Evolutionary conservation across 2,888 invertebrate genomes (phyloP).

Genomic region (Chelonus formosanus): DNA sequence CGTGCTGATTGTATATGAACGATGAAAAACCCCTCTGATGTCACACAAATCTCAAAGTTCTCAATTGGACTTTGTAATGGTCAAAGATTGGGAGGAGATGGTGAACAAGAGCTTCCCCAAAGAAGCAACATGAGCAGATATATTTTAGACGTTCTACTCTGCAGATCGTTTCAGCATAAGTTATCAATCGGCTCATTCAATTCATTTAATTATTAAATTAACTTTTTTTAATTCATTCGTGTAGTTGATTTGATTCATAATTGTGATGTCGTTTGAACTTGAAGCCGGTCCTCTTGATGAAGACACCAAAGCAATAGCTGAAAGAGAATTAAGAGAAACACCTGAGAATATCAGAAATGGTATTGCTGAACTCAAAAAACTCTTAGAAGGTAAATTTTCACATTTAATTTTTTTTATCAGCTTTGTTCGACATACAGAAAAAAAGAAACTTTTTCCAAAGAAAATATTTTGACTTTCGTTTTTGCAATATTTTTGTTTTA

Average conservation of each 20-base stretch:
- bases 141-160: constrained; percentile 50
- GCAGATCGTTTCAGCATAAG: constrained; percentile 43
- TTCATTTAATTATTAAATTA: too few species aligned
- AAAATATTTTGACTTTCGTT: too few species aligned
- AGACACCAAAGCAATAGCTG: constrained; percentile 56
- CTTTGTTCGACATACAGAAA: too few species aligned
- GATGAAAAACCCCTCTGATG: constrained; percentile 15
- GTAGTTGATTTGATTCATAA: too few species aligned
- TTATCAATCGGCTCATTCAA: too few species aligned
- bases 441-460: too few species aligned
- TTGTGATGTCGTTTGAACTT: constrained; percentile 51
- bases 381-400: constrained; percentile 59
- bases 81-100: constrained; percentile 60
- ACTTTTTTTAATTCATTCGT: too few species aligned
- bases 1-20: constrained; percentile 3
- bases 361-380: constrained; percentile 55
- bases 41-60: constrained; percentile 39
- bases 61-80: constrained; percentile 60
- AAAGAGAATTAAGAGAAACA: constrained; percentile 64
- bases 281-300: constrained; percentile 44
- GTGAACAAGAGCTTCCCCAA: constrained; percentile 54
- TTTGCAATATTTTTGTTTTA: too few species aligned
- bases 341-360: constrained; percentile 62
- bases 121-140: constrained; percentile 53
- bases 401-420: not conserved